Evolutionary conservation across 1,140 invertebrate genomes (phyloP).

Genomic region (Cotesia glomerata): DNA sequence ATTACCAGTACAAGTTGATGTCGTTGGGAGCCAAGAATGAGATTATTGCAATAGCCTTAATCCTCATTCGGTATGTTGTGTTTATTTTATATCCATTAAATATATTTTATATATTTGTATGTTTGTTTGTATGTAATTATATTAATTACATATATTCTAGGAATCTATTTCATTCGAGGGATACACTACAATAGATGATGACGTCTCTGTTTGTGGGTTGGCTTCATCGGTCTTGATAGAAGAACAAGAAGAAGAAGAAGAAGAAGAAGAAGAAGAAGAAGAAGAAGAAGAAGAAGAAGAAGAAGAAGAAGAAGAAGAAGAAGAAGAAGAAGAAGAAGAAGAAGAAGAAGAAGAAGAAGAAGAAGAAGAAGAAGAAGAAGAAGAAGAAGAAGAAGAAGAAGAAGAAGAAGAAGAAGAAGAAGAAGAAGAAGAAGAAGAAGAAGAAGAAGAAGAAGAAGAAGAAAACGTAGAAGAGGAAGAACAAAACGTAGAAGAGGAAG

Average conservation of each 20-base stretch:
- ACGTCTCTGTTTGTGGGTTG: slow-evolving; percentile 12
- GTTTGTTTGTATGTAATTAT: slow-evolving; percentile 4
- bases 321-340: slow-evolving; percentile 1
- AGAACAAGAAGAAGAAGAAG: slow-evolving; percentile 1
- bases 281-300: slow-evolving; percentile 5
- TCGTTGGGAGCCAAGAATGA: slow-evolving; percentile 12
- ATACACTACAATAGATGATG: slow-evolving; percentile 11
- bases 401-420: slow-evolving; percentile 16
- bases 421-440: slow-evolving; percentile 16
- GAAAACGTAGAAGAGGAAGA: too few species aligned
- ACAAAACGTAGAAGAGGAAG: not conserved
- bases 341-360: slow-evolving; percentile 5
- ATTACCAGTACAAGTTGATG: slow-evolving; percentile 19
- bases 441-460: slow-evolving; percentile 18
- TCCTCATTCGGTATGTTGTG: slow-evolving; percentile 10
- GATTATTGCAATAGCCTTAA: slow-evolving; percentile 10
- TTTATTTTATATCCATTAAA: not conserved
- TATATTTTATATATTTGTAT: not conserved
- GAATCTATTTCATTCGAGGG: slow-evolving; percentile 11
- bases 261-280: not conserved
- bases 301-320: slow-evolving; percentile 5
- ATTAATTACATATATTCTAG: slow-evolving; percentile 17
- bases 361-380: slow-evolving; percentile 17
- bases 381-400: slow-evolving; percentile 18
- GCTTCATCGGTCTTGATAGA: slow-evolving; percentile 14